Evolutionary conservation across 2,113 vertebrate genomes (phyloP).

Genomic region (Peromyscus leucopus): DNA sequence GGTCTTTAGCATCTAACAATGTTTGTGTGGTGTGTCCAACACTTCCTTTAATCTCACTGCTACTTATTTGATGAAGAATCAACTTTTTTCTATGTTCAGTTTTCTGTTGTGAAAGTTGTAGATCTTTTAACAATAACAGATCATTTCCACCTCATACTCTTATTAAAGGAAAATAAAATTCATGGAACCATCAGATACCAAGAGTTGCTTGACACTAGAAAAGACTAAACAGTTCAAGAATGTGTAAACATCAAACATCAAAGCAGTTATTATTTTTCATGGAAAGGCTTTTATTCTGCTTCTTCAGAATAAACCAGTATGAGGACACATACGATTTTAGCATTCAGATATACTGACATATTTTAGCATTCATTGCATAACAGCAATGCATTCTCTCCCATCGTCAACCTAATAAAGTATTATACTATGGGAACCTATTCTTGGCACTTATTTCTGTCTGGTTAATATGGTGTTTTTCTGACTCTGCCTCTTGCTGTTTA

Average conservation of each 20-base stretch:
- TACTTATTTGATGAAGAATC: slow-evolving; percentile 53
- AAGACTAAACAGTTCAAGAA: slow-evolving; percentile 62
- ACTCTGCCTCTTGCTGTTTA: neutral
- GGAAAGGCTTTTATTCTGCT: slow-evolving; percentile 57
- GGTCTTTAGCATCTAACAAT: neutral
- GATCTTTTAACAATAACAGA: slow-evolving; percentile 56
- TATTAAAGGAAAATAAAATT: slow-evolving; percentile 71
- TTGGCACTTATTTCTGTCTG: neutral
- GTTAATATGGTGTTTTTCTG: neutral
- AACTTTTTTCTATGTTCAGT: slow-evolving; percentile 39
- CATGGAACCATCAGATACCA: slow-evolving; percentile 60
- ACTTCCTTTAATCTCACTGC: neutral
- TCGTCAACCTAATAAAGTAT: slow-evolving; percentile 45
- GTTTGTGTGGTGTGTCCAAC: neutral
- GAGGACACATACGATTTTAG: slow-evolving; percentile 21
- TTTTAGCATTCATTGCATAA: slow-evolving; percentile 8
- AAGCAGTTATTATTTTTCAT: slow-evolving; percentile 67
- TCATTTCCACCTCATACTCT: slow-evolving; percentile 56
- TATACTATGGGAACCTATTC: neutral
- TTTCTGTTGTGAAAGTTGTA: slow-evolving; percentile 51
- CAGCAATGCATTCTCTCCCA: neutral
- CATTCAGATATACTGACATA: neutral
- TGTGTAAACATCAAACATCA: slow-evolving; percentile 67
- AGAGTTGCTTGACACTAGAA: slow-evolving; percentile 62
- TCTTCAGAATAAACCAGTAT: neutral